Percentiles rank a stretch among this genome's conserved stretches.
phyloP scores from a whole-genome alignment of 2,797 vertebrate genomes.

The Rhinichthys osculus region DNA sequence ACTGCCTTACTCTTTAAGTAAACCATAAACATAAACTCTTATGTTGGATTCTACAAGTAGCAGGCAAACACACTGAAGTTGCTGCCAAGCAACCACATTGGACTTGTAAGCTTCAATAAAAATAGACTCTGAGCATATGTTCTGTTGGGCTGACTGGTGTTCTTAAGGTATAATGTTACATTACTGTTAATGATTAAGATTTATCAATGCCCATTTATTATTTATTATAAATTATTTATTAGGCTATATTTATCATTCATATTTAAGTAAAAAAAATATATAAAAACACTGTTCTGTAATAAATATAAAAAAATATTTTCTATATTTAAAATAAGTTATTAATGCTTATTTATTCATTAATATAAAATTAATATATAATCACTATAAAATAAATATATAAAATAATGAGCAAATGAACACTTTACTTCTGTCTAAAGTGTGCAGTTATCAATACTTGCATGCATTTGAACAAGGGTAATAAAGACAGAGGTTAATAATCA shows the following conservation, averaged over 20 bases:
- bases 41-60: slow-evolving; percentile 1
- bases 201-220: not conserved
- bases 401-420: not conserved
- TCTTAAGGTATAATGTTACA: slow-evolving; percentile 34
- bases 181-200: slow-evolving; percentile 30
- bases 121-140: slow-evolving; percentile 36
- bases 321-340: not conserved
- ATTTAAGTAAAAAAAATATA: not conserved
- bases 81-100: slow-evolving; percentile 37
- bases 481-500: not conserved
- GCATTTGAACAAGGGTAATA: not conserved
- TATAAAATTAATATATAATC: not conserved
- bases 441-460: too few relatives aligned
- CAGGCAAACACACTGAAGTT: not conserved
- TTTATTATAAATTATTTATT: not conserved
- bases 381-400: not conserved
- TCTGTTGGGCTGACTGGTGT: slow-evolving; percentile 34
- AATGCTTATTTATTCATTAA: not conserved
- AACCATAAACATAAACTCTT: not conserved
- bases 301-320: too few relatives aligned
- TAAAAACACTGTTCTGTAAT: not conserved
- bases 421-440: not conserved
- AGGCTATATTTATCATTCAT: not conserved
- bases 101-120: slow-evolving; percentile 46
- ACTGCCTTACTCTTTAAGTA: not conserved